Percentiles rank a stretch among this genome's conserved stretches.
Conservation (phyloP, 2,113 vertebrate species). For the Clarias macrocephalus region DNA sequence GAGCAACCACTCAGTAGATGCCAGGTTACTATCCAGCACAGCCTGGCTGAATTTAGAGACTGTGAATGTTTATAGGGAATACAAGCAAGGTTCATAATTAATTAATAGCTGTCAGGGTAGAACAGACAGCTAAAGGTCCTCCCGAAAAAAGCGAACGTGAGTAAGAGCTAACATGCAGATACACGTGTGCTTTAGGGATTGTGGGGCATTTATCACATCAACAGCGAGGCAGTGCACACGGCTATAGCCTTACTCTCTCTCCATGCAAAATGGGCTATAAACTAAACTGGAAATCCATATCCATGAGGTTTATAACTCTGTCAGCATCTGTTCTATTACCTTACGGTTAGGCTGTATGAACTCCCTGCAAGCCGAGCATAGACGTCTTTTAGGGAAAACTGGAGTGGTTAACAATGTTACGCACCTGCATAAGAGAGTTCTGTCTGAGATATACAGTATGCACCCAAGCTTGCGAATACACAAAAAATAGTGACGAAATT, state of each 20-base stretch:
- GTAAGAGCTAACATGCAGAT: conserved; percentile 19
- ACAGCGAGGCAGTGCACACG: background rate
- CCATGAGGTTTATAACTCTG: background rate
- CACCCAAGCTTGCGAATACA: background rate
- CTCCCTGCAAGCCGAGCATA: background rate
- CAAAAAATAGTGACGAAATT: background rate
- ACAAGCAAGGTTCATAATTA: conserved; percentile 42
- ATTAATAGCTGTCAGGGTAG: conserved; percentile 46
- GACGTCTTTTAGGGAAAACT: background rate
- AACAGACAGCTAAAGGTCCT: conserved; percentile 33
- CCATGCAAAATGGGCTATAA: background rate
- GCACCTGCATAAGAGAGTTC: background rate
- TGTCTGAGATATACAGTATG: background rate
- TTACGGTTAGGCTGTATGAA: conserved; percentile 1
- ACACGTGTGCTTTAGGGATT: conserved; percentile 17
- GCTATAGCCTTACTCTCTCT: background rate
- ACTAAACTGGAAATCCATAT: conserved; percentile 1
- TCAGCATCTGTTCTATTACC: conserved; percentile 24
- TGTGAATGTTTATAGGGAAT: conserved; percentile 41
- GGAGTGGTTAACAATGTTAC: conserved; percentile 1
- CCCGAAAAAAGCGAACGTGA: conserved; percentile 1
- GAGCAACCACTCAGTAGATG: conserved; percentile 24
- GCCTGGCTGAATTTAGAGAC: conserved; percentile 38
- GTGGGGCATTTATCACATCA: conserved; percentile 37
- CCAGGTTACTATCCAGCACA: conserved; percentile 20